Evolutionary conservation across 2,888 invertebrate genomes (phyloP).

Genomic region (Acronicta leporina): DNA sequence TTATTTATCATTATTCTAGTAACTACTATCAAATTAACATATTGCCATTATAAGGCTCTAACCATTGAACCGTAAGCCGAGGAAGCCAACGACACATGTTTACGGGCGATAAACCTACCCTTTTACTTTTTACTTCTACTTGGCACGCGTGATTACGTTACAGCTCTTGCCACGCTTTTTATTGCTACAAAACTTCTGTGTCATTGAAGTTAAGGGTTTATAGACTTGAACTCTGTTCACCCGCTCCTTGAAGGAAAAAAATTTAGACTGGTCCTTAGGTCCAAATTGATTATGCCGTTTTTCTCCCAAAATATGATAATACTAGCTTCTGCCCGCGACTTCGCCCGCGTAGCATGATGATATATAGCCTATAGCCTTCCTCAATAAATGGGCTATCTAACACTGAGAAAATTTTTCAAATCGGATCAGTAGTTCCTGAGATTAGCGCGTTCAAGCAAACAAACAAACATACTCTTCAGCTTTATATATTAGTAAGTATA

Average conservation of each 20-base stretch:
- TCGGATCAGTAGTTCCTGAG: too few relatives aligned
- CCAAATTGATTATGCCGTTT: neutral
- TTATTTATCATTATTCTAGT: too few relatives aligned
- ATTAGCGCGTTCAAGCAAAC: too few relatives aligned
- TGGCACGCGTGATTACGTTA: conserved; percentile 54
- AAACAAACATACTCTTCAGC: too few relatives aligned
- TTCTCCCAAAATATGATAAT: too few relatives aligned
- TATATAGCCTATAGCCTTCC: too few relatives aligned
- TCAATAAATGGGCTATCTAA: too few relatives aligned
- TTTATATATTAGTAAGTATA: too few relatives aligned
- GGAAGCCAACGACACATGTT: conserved; percentile 54
- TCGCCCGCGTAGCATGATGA: too few relatives aligned
- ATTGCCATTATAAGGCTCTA: conserved; percentile 3
- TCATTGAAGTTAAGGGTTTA: neutral
- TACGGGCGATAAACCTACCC: conserved; percentile 61
- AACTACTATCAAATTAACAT: neutral
- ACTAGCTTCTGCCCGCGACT: too few relatives aligned
- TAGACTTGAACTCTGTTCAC: neutral
- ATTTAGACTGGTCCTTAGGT: neutral
- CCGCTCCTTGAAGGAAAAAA: neutral
- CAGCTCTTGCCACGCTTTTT: conserved; percentile 30
- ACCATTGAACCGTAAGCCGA: conserved; percentile 31
- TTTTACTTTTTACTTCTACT: conserved; percentile 60
- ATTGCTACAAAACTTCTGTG: conserved; percentile 25
- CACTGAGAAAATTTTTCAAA: too few relatives aligned